These are phyloP conservation scores for Trididemnum miniatum DNA, from an alignment of 23 tunicate genomes.

Conservation along the genomic window DNA sequence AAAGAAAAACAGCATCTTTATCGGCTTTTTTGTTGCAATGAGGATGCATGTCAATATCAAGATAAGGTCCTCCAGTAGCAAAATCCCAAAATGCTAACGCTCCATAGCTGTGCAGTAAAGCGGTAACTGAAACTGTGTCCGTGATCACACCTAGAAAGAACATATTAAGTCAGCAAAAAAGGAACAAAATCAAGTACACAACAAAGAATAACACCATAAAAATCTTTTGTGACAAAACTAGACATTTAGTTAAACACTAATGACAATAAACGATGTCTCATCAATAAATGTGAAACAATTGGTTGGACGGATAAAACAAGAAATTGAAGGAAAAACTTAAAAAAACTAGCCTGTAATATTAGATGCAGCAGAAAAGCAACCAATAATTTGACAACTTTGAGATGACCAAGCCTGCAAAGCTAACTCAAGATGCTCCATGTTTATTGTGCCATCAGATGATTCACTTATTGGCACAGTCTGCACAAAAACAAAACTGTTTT, in stretches of 20 bases:
- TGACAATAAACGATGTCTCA: no score
- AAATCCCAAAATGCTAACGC: slow-evolving; percentile 97
- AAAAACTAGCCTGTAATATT: slow-evolving; percentile 99
- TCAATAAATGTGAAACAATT: no score
- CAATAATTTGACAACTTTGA: slow-evolving; percentile 58
- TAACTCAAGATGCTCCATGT: slow-evolving; percentile 67
- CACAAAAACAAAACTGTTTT: neutral
- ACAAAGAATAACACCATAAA: no score
- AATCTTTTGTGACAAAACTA: no score
- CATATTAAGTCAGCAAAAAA: no score
- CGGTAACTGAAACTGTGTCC: slow-evolving; percentile 55
- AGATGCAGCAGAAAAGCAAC: slow-evolving; percentile 97
- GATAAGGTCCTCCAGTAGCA: slow-evolving; percentile 97
- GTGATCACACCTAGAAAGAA: slow-evolving; percentile 56
- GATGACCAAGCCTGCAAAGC: slow-evolving; percentile 57
- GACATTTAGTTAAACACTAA: no score
- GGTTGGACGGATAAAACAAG: no score
- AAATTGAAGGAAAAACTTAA: no score
- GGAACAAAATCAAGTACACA: no score
- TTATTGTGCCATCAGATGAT: slow-evolving; percentile 46
- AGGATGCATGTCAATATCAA: slow-evolving; percentile 98
- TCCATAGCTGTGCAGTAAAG: slow-evolving; percentile 74
- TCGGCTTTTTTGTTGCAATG: slow-evolving; percentile 41
- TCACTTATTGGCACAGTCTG: slow-evolving; percentile 76
- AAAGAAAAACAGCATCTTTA: slow-evolving; percentile 95